Evolutionary conservation across 2,888 invertebrate genomes (phyloP).

Genomic region (Drosophila diplacantha): DNA sequence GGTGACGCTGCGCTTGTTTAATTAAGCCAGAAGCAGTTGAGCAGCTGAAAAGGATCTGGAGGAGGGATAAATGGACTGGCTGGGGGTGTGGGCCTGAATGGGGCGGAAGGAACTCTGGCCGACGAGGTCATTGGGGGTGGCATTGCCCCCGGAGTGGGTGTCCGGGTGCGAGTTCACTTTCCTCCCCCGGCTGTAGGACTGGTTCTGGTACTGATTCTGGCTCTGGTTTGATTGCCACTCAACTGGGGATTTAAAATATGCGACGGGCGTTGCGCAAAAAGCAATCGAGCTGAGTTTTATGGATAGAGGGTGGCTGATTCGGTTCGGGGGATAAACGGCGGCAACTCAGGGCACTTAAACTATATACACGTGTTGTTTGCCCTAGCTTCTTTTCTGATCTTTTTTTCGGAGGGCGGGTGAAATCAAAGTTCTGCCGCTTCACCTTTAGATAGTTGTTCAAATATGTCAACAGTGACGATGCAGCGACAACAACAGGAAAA

Average conservation of each 20-base stretch:
- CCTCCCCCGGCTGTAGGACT: constrained; percentile 7
- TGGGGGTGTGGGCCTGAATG: neutral
- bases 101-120: constrained; percentile 11
- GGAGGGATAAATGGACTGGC: constrained; percentile 7
- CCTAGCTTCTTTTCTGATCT: constrained; percentile 7
- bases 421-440: constrained; percentile 63
- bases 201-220: constrained; percentile 17
- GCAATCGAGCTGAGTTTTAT: constrained; percentile 56
- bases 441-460: constrained; percentile 61
- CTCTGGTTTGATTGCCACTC: constrained; percentile 64
- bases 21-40: constrained; percentile 58
- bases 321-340: constrained; percentile 44
- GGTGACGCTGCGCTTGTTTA: constrained; percentile 64
- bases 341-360: constrained; percentile 55
- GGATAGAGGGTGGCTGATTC: constrained; percentile 7
- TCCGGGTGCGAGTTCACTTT: constrained; percentile 18
- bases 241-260: constrained; percentile 70
- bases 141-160: constrained; percentile 9
- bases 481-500: constrained; percentile 3
- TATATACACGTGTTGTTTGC: constrained; percentile 56
- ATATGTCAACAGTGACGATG: constrained; percentile 63
- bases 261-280: constrained; percentile 64
- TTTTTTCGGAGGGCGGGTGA: constrained; percentile 24
- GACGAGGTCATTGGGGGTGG: constrained; percentile 32
- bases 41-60: constrained; percentile 20